Evolutionary conservation across 2,797 vertebrate genomes (phyloP).

Genomic region (Malurus leucopterus): DNA sequence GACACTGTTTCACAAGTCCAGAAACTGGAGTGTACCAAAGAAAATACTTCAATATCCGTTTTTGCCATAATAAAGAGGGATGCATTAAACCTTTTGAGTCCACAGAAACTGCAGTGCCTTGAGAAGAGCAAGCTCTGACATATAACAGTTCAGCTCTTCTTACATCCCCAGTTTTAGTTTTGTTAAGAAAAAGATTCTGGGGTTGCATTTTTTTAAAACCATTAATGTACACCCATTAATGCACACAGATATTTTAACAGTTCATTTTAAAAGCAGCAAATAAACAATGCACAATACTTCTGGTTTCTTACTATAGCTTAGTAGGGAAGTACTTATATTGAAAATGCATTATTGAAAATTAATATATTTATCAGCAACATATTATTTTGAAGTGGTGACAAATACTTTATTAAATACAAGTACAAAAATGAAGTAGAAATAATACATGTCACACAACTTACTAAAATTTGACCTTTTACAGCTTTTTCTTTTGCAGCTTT

Average conservation of each 20-base stretch:
- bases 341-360: not conserved
- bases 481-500: slow-evolving; percentile 77
- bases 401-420: not conserved
- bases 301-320: not conserved
- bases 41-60: not conserved
- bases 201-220: not conserved
- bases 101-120: not conserved
- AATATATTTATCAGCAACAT: not conserved
- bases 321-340: not conserved
- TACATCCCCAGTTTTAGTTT: not conserved
- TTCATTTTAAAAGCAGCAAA: not conserved
- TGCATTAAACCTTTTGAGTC: not conserved
- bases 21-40: not conserved
- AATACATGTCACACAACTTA: slow-evolving; percentile 63
- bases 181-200: not conserved
- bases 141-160: not conserved
- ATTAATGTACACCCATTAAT: not conserved
- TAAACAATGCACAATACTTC: not conserved
- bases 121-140: not conserved
- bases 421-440: not conserved
- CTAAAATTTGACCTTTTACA: slow-evolving; percentile 69
- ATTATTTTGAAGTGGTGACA: not conserved
- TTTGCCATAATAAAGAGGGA: not conserved
- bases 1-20: not conserved
- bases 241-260: not conserved